These are phyloP conservation scores for Montipora capricornis DNA, from an alignment of 64 coral and sea anemone species.

Conservation along the genomic window DNA sequence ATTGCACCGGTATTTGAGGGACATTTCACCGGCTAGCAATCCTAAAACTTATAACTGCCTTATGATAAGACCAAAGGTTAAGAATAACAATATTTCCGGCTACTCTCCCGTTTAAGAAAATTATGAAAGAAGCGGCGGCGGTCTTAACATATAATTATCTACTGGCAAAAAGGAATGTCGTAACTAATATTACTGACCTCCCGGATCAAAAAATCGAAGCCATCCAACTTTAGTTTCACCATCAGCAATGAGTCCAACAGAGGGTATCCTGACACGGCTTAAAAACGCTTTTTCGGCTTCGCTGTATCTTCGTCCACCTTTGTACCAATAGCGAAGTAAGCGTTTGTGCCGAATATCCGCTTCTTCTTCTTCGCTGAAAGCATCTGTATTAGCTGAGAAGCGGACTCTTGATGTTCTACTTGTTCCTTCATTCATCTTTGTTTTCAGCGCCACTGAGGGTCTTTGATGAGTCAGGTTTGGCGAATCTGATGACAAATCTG, in stretches of 20 bases:
- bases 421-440: conserved; percentile 40
- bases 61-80: too few relatives aligned
- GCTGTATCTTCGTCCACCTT: conserved; percentile 79
- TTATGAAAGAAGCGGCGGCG: neutral
- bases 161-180: neutral
- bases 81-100: neutral
- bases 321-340: conserved; percentile 72
- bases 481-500: conserved; percentile 4
- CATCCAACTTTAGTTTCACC: conserved; percentile 68
- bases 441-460: neutral
- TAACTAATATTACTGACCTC: conserved; percentile 51
- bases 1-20: too few relatives aligned
- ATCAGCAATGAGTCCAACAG: conserved; percentile 39
- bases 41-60: too few relatives aligned
- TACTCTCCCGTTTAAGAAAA: neutral
- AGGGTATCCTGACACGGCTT: conserved; percentile 73
- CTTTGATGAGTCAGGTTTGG: neutral
- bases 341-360: conserved; percentile 50
- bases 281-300: conserved; percentile 93
- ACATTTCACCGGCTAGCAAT: too few relatives aligned
- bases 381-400: conserved; percentile 54
- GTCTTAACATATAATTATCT: neutral
- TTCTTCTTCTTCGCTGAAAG: conserved; percentile 57
- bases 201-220: conserved; percentile 85
- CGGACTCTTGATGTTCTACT: conserved; percentile 55